A percentile compares a stretch with the other conserved stretches of the same genome.
Evolutionary conservation across 1,140 invertebrate genomes (phyloP).

Genomic region (Leguminivora glycinivorella): DNA sequence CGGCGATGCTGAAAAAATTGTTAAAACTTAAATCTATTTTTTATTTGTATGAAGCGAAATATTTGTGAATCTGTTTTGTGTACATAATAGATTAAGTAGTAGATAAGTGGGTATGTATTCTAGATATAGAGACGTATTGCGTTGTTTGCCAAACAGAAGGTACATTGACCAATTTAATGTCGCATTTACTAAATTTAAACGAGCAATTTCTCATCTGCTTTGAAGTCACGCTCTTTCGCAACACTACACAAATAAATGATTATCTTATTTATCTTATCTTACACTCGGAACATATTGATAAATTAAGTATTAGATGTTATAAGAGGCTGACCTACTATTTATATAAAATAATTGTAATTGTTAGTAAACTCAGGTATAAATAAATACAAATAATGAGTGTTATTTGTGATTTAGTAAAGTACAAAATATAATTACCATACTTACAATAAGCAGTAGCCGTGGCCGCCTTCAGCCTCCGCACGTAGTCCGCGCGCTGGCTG

Average conservation of each 20-base stretch:
- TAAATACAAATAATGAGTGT: too few relatives aligned
- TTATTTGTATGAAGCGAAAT: slow-evolving; percentile 4
- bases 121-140: not conserved
- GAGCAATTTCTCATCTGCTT: too few relatives aligned
- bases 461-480: slow-evolving; percentile 93
- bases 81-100: not conserved
- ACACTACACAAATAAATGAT: too few relatives aligned
- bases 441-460: slow-evolving; percentile 95
- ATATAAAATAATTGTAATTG: too few relatives aligned
- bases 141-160: slow-evolving; percentile 1
- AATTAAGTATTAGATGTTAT: too few relatives aligned
- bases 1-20: slow-evolving; percentile 60
- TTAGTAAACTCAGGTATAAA: too few relatives aligned
- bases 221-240: too few relatives aligned
- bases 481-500: slow-evolving; percentile 90
- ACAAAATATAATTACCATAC: slow-evolving; percentile 33
- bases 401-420: too few relatives aligned
- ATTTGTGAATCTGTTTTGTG: not conserved
- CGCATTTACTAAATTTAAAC: slow-evolving; percentile 1
- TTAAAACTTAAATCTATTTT: not conserved
- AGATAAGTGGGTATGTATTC: too few relatives aligned
- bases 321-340: too few relatives aligned
- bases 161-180: not conserved
- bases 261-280: too few relatives aligned
- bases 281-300: too few relatives aligned